These are phyloP conservation scores for Salpingus planirostris DNA, from an alignment of 2,888 invertebrate species.

Conservation along the genomic window DNA sequence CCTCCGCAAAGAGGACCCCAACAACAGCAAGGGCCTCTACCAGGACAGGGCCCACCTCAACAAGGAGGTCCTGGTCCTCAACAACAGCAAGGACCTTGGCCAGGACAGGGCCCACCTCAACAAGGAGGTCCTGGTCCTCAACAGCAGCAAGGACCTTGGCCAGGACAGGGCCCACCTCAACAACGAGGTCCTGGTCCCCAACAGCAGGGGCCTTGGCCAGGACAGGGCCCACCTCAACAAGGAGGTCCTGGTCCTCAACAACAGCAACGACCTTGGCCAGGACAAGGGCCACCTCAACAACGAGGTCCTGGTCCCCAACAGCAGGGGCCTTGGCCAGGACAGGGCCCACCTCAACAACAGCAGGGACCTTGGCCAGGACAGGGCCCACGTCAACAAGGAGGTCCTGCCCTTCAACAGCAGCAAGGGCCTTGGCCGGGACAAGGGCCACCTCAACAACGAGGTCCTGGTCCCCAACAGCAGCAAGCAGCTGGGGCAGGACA, in stretches of 20 bases:
- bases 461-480: constrained; percentile 7
- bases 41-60: background rate
- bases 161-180: constrained; percentile 1
- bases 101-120: background rate
- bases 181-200: constrained; percentile 2
- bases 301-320: constrained; percentile 2
- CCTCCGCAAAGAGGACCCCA: background rate
- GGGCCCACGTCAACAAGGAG: constrained; percentile 4
- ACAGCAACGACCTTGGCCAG: constrained; percentile 2
- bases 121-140: background rate
- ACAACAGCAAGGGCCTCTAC: background rate
- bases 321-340: constrained; percentile 7
- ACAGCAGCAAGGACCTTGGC: constrained; percentile 3
- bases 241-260: constrained; percentile 3
- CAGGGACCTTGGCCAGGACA: constrained; percentile 4
- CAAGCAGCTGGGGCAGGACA: constrained; percentile 10
- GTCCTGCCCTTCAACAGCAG: constrained; percentile 6
- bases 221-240: constrained; percentile 1
- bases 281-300: no score
- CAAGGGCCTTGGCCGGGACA: constrained; percentile 1
- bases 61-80: background rate
- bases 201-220: constrained; percentile 4
- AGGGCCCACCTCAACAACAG: constrained; percentile 5
- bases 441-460: constrained; percentile 6
- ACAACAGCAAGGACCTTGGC: constrained; percentile 1